These are phyloP conservation scores for Choloepus didactylus DNA, from an alignment of 2,797 vertebrate genomes.

Conservation along the genomic window DNA sequence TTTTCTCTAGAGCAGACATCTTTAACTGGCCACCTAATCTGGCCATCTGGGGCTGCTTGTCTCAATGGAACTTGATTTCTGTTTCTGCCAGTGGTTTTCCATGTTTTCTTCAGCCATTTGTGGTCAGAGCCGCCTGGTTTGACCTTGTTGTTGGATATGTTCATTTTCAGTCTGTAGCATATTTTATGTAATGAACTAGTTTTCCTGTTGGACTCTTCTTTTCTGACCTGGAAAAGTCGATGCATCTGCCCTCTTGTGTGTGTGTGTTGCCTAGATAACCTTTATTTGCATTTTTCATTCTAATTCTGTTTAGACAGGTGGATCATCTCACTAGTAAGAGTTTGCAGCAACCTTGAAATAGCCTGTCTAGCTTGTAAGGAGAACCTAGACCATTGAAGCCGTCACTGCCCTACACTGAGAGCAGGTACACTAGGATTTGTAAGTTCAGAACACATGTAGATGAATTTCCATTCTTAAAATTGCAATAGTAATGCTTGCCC, in stretches of 20 bases:
- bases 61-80: background rate
- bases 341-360: background rate
- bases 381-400: background rate
- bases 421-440: background rate
- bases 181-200: background rate
- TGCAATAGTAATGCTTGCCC: background rate
- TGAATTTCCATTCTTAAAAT: background rate
- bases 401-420: background rate
- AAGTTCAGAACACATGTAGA: background rate
- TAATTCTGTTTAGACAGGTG: slow-evolving; percentile 28
- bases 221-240: background rate
- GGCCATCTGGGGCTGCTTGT: background rate
- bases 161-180: background rate
- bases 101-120: background rate
- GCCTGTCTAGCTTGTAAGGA: background rate
- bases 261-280: background rate
- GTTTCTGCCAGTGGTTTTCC: background rate
- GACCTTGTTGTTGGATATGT: background rate
- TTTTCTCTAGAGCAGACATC: background rate
- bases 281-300: slow-evolving; percentile 19
- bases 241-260: background rate
- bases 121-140: background rate
- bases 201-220: background rate
- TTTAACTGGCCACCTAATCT: background rate
- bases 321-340: background rate